A percentile compares a stretch with the other conserved stretches of the same genome.
These are phyloP conservation scores for Panonychus citri DNA, from an alignment of 1,140 invertebrate genomes.

Conservation along the genomic window DNA sequence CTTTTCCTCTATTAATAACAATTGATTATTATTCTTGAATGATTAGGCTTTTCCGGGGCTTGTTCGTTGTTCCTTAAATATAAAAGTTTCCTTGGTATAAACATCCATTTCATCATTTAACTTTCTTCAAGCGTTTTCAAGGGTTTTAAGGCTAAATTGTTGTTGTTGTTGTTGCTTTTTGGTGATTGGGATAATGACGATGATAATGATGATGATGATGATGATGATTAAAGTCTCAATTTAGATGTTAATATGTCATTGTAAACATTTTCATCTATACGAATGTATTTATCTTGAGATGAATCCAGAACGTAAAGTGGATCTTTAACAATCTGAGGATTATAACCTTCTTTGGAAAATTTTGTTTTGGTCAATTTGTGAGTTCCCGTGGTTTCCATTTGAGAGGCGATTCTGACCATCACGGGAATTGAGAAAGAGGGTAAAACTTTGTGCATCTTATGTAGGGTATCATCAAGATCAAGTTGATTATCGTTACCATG, in stretches of 20 bases:
- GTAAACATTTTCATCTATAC: slow-evolving; percentile 3
- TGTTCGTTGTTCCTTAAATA: no score
- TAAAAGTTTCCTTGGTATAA: no score
- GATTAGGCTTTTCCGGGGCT: no score
- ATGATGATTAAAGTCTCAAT: no score
- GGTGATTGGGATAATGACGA: no score
- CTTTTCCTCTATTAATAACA: no score
- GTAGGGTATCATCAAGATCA: slow-evolving; percentile 32
- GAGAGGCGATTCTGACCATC: slow-evolving; percentile 54
- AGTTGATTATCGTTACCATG: slow-evolving; percentile 27
- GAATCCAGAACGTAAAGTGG: slow-evolving; percentile 7
- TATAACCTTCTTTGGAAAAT: slow-evolving; percentile 68
- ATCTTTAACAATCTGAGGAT: slow-evolving; percentile 23
- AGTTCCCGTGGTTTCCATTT: slow-evolving; percentile 74
- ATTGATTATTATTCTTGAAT: no score
- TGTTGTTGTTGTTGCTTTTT: no score
- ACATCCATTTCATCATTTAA: no score
- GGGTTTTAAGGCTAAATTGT: no score
- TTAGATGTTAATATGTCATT: background rate
- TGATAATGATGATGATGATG: no score
- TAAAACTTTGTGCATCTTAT: slow-evolving; percentile 28
- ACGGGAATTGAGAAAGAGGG: slow-evolving; percentile 67
- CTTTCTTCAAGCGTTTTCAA: no score
- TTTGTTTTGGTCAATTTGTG: slow-evolving; percentile 82
- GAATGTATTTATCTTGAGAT: slow-evolving; percentile 2